phyloP scores from a whole-genome alignment of 2,797 vertebrate species.

The Lacerta bilineata region DNA sequence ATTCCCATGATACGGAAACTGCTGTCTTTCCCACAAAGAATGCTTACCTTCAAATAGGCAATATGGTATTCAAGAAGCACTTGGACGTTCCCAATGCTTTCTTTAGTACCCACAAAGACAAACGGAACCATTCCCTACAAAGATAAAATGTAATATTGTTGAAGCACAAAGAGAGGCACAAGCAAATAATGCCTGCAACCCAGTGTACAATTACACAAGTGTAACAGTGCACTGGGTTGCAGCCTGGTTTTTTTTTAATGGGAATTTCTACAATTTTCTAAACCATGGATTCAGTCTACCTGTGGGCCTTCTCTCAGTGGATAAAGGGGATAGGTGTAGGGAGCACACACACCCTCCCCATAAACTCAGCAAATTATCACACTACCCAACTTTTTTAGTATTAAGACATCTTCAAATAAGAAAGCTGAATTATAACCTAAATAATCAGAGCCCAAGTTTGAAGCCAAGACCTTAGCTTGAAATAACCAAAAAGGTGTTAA shows the following conservation, averaged over 20 bases:
- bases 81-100: conserved; percentile 96
- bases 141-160: conserved; percentile 51
- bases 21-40: not conserved
- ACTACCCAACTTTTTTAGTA: not conserved
- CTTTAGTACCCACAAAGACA: conserved; percentile 98
- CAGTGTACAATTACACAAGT: not conserved
- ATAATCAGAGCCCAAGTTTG: not conserved
- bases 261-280: not conserved
- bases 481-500: not conserved
- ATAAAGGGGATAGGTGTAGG: too few relatives aligned
- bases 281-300: not conserved
- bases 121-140: conserved; percentile 98
- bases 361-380: not conserved
- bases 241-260: not conserved
- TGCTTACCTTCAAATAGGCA: conserved; percentile 95
- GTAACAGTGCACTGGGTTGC: not conserved
- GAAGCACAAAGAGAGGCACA: conserved; percentile 28
- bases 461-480: not conserved
- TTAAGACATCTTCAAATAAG: not conserved
- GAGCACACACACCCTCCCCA: not conserved
- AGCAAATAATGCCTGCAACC: not conserved
- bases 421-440: not conserved
- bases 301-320: not conserved
- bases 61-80: conserved; percentile 98
- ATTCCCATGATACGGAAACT: not conserved